Conservation (phyloP, 2,113 vertebrate species). For the Paramormyrops kingsleyae region DNA sequence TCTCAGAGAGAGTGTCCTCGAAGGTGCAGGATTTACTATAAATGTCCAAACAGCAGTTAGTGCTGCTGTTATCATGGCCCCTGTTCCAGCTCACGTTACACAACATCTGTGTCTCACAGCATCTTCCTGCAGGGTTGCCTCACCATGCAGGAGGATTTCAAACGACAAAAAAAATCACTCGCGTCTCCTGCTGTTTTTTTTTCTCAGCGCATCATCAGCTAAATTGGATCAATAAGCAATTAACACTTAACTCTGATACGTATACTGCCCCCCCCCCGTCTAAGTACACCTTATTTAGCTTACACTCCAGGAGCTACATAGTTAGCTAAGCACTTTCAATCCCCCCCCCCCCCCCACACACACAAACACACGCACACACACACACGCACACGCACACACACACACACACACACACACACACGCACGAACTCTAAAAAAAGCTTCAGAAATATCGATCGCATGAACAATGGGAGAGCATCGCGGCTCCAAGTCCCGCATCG, state of each 20-base stretch:
- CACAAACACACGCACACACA: background rate
- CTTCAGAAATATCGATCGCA: slow-evolving; percentile 4
- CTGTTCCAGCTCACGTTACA: background rate
- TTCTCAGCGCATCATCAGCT: slow-evolving; percentile 55
- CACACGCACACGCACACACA: background rate
- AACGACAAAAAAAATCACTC: background rate
- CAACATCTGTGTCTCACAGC: background rate
- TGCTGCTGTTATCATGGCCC: background rate
- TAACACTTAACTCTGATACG: slow-evolving; percentile 54
- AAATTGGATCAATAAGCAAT: slow-evolving; percentile 71
- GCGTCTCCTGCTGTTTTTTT: background rate
- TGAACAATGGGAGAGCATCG: background rate
- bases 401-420: background rate
- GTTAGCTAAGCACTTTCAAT: slow-evolving; percentile 12
- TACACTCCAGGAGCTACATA: background rate
- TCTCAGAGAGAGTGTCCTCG: background rate
- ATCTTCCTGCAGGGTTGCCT: background rate
- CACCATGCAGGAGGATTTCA: too few relatives aligned
- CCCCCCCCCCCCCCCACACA: too few relatives aligned
- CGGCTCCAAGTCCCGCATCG: background rate
- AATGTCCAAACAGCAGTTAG: background rate
- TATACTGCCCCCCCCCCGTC: background rate
- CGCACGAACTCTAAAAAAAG: background rate
- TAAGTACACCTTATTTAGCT: background rate
- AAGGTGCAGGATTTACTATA: background rate